Base-by-base conservation (phyloP, 2,888 invertebrate species). In the Oeneis ivallda region DNA sequence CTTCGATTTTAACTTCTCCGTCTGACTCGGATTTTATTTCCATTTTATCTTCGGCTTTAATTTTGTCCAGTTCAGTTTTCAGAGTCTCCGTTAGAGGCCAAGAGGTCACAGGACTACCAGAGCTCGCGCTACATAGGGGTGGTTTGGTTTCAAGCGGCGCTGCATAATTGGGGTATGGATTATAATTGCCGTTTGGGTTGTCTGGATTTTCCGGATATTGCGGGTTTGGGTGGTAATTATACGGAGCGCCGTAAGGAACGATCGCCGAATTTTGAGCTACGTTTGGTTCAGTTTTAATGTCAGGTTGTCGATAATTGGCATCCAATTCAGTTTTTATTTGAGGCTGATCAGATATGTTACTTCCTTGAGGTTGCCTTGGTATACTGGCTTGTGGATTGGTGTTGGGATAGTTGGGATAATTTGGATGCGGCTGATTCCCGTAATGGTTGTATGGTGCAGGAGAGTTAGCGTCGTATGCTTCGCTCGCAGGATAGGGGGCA, bases 11-110 rank as follows among this genome's bases (percentile, higher is more conserved):
- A 1, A 92, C 82, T 82, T 92, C 92, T 3, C 93, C 93, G 34
- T 92, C 93, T 0, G 90, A 88, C 78, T 93, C 93, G 2, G 92
- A 90, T 75, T 92, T 92, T 1, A 87, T 82, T 74, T 92, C 92
- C 6, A 79, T 70, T 78, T 89, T 92, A 67, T 89, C 91, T 78
- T 90, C 91, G 32, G 83, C 79, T 80, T 91, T 91, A 6, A 89
- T 73, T 79, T 86, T 90, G 68, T 90, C 87, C 37, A 87, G 73
- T 78, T 90, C 90, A 64, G 89, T 86, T 76, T 92, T 92, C 8
- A 90, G 67, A 13, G 77, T 70, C 73, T 89, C 92, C 37, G 87
- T 84, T 67, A 92, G 80, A 53, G 91, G 92, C 89, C 91, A 91
- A 1, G 90, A 77, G 19, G 88, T 82, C 3, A 90, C 74, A 26